A percentile compares a stretch with the other conserved stretches of the same genome.
Evolutionary conservation across 2,113 vertebrate species (phyloP).

Genomic region (Xiphias gladius): DNA sequence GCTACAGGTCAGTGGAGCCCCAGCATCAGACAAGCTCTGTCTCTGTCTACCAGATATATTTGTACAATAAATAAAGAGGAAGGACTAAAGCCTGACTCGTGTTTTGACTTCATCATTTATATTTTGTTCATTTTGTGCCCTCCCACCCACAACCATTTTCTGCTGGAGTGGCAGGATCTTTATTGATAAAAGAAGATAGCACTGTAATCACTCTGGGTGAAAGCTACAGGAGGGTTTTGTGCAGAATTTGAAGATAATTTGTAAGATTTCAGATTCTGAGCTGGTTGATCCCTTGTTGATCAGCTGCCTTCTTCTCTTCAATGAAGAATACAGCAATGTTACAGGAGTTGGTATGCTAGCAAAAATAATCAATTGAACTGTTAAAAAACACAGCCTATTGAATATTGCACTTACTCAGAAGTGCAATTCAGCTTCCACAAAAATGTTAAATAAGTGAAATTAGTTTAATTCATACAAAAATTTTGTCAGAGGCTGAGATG

Average conservation of each 20-base stretch:
- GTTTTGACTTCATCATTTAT: slow-evolving; percentile 84
- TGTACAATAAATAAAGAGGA: slow-evolving; percentile 82
- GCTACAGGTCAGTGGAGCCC: slow-evolving; percentile 68
- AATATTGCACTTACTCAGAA: background rate
- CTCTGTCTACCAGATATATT: slow-evolving; percentile 83
- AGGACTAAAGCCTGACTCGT: slow-evolving; percentile 64
- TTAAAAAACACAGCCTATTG: background rate
- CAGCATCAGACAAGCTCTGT: slow-evolving; percentile 76
- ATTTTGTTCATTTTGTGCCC: slow-evolving; percentile 66
- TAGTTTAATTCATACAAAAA: too few species aligned
- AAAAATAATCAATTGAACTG: background rate
- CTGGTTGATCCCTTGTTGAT: background rate
- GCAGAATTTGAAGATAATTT: slow-evolving; percentile 30
- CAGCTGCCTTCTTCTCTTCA: background rate
- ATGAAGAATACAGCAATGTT: background rate
- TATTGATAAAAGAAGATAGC: slow-evolving; percentile 59
- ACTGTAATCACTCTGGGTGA: slow-evolving; percentile 71
- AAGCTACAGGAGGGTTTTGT: slow-evolving; percentile 53
- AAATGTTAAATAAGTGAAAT: background rate
- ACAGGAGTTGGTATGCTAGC: background rate
- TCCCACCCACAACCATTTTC: slow-evolving; percentile 57
- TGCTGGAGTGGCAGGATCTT: slow-evolving; percentile 65
- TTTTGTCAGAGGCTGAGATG: too few species aligned
- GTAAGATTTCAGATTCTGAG: slow-evolving; percentile 28
- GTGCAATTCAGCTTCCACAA: background rate